Conservation (phyloP, 2,113 vertebrate species). For the Nannospalax galili region DNA sequence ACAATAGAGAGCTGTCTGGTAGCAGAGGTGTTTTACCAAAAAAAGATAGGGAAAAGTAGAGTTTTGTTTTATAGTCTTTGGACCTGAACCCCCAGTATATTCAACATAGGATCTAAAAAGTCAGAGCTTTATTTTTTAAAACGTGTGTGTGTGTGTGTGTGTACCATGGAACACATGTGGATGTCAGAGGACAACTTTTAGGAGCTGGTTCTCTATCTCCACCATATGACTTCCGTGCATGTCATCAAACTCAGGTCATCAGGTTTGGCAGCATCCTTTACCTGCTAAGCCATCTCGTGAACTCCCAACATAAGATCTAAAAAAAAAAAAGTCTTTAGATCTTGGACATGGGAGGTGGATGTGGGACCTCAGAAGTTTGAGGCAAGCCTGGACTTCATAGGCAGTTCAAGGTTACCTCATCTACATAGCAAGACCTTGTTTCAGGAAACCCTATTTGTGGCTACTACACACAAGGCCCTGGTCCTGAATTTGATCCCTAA, state of each 20-base stretch:
- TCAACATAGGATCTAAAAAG: conserved; percentile 7
- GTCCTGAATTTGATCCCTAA: neutral
- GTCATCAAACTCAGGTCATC: neutral
- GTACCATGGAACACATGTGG: neutral
- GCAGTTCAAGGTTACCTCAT: neutral
- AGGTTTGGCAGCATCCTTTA: neutral
- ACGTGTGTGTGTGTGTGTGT: neutral
- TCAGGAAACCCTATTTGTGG: neutral
- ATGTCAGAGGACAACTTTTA: neutral
- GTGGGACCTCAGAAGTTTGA: neutral
- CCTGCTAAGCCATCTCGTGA: neutral
- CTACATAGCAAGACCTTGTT: neutral
- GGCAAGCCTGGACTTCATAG: neutral
- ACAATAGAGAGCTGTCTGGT: neutral
- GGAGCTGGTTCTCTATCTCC: neutral
- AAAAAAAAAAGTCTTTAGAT: neutral
- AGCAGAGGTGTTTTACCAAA: neutral
- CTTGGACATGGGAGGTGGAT: neutral
- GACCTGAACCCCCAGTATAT: neutral
- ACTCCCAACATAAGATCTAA: neutral
- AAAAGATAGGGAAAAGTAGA: neutral
- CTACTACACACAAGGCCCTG: neutral
- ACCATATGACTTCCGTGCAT: neutral
- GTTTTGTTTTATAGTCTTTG: conserved; percentile 43
- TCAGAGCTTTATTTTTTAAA: neutral